These are phyloP conservation scores for Habrosyne pyritoides DNA, from an alignment of 2,888 invertebrate genomes.

Conservation along the genomic window DNA sequence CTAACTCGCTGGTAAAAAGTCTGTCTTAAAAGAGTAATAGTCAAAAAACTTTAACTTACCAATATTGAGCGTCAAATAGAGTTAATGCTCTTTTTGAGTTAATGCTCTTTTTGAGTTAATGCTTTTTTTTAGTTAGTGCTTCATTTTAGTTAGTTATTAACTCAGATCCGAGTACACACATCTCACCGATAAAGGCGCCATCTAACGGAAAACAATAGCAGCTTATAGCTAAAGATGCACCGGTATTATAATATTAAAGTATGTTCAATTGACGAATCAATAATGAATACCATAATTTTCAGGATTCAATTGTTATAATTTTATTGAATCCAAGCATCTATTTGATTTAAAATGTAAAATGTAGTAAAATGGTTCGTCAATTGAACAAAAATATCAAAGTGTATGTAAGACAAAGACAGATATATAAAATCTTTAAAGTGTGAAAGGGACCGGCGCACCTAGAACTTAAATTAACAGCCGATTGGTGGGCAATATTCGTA, in stretches of 20 bases:
- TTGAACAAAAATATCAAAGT: constrained; percentile 5
- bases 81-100: constrained; percentile 12
- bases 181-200: constrained; percentile 21
- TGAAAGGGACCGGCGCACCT: constrained; percentile 26
- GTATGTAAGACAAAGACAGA: constrained; percentile 28
- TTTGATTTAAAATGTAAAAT: background rate
- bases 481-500: constrained; percentile 31
- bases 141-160: background rate
- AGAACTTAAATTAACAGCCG: constrained; percentile 32
- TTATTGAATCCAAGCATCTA: background rate
- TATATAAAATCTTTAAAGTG: constrained; percentile 28
- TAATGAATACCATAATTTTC: too few species aligned
- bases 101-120: background rate
- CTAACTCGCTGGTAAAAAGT: background rate
- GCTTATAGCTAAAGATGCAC: constrained; percentile 21
- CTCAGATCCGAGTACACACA: constrained; percentile 18
- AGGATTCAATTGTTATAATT: too few species aligned
- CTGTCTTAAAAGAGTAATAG: constrained; percentile 17
- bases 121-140: constrained; percentile 14
- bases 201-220: constrained; percentile 31
- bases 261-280: background rate
- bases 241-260: constrained; percentile 1
- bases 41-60: constrained; percentile 20
- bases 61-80: constrained; percentile 23
- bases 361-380: constrained; percentile 12